Evolutionary conservation across 92 coral and sea anemone species (phyloP).

Genomic region (Nematostella vectensis): DNA sequence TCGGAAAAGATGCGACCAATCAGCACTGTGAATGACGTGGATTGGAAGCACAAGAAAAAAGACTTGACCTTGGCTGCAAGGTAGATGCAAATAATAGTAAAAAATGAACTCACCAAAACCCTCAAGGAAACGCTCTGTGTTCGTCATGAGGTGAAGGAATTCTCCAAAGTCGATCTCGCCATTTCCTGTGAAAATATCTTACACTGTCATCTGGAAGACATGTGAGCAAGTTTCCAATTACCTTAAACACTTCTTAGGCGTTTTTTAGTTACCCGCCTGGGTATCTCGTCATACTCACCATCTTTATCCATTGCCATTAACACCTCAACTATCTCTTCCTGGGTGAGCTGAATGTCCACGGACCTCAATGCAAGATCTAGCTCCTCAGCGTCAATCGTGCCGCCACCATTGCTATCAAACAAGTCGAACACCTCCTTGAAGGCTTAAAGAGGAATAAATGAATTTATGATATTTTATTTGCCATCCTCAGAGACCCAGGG

Average conservation of each 20-base stretch:
- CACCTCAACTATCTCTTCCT: slow-evolving; percentile 72
- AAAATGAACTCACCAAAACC: slow-evolving; percentile 59
- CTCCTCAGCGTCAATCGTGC: slow-evolving; percentile 94
- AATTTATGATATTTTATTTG: too few relatives aligned
- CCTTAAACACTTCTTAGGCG: too few relatives aligned
- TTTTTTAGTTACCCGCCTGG: too few relatives aligned
- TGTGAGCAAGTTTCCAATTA: too few relatives aligned
- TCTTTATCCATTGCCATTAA: slow-evolving; percentile 84
- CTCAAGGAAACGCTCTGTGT: slow-evolving; percentile 88
- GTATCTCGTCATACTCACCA: too few relatives aligned
- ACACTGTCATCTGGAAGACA: too few relatives aligned
- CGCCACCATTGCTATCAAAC: slow-evolving; percentile 98
- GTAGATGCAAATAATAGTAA: too few relatives aligned
- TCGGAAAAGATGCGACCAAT: too few relatives aligned
- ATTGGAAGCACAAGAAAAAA: too few relatives aligned
- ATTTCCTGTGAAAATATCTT: slow-evolving; percentile 46
- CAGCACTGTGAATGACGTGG: too few relatives aligned
- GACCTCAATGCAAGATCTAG: slow-evolving; percentile 85
- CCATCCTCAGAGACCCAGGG: too few relatives aligned
- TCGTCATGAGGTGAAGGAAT: slow-evolving; percentile 95
- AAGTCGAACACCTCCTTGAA: slow-evolving; percentile 95
- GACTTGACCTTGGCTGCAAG: too few relatives aligned
- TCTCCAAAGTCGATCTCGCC: slow-evolving; percentile 94
- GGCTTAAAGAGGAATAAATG: slow-evolving; percentile 38
- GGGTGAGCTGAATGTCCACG: slow-evolving; percentile 71